Percentiles rank a stretch among this genome's conserved stretches.
Conservation (phyloP, 2,888 invertebrate species). For the Stenichneumon culpator region DNA sequence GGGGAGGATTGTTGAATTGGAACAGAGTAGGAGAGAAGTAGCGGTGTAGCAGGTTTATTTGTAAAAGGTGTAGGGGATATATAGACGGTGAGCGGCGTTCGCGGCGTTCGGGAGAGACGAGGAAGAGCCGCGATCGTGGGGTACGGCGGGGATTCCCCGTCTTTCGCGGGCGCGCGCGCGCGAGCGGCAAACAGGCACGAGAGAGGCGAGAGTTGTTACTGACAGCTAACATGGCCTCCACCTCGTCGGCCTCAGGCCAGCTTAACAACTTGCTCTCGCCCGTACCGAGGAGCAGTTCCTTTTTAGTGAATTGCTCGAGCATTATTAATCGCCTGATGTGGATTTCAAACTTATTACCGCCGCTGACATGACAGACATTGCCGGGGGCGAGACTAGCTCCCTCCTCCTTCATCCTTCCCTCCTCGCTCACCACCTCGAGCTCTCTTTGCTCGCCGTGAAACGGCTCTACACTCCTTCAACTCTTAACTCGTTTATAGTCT, state of each 20-base stretch:
- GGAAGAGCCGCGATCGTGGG: neutral
- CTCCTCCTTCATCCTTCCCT: slow-evolving; percentile 47
- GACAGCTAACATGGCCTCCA: slow-evolving; percentile 81
- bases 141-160: slow-evolving; percentile 43
- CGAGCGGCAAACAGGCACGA: slow-evolving; percentile 32
- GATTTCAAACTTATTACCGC: slow-evolving; percentile 83
- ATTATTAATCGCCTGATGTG: slow-evolving; percentile 84
- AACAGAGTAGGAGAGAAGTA: slow-evolving; percentile 47
- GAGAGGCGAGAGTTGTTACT: slow-evolving; percentile 79
- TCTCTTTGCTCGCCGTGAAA: slow-evolving; percentile 48
- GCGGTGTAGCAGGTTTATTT: slow-evolving; percentile 70
- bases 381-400: slow-evolving; percentile 64
- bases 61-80: slow-evolving; percentile 67
- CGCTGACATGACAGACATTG: slow-evolving; percentile 80
- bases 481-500: slow-evolving; percentile 25
- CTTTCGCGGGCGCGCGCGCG: slow-evolving; percentile 34
- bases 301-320: slow-evolving; percentile 82
- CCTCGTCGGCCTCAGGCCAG: slow-evolving; percentile 77
- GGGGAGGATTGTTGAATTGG: slow-evolving; percentile 13
- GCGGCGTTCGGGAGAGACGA: neutral
- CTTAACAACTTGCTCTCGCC: slow-evolving; percentile 77
- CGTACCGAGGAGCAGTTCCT: slow-evolving; percentile 75
- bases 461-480: slow-evolving; percentile 20
- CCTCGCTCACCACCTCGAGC: slow-evolving; percentile 33
- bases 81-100: neutral